phyloP scores from a whole-genome alignment of 2,797 vertebrate species.

The Myiothlypis coronata region DNA sequence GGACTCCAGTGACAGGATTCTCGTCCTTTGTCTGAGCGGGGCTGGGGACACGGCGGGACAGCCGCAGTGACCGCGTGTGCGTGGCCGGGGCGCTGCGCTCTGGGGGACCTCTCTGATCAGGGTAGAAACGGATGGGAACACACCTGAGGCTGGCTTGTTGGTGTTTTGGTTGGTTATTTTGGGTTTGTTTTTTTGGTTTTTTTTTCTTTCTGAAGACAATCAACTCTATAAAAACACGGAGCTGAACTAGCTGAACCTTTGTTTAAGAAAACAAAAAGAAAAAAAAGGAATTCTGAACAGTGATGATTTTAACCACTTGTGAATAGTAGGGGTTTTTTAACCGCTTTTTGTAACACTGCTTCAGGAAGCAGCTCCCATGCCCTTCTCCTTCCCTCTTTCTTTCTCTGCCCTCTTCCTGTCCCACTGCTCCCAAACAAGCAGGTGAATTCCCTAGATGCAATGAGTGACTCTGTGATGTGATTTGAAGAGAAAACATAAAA shows the following conservation, averaged over 20 bases:
- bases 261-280: neutral
- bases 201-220: conserved; percentile 61
- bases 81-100: conserved; percentile 13
- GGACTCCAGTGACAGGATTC: conserved; percentile 94
- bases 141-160: conserved; percentile 32
- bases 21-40: conserved; percentile 91
- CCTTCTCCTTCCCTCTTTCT: conserved; percentile 42
- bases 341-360: conserved; percentile 73
- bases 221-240: conserved; percentile 49
- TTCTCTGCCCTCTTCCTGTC: conserved; percentile 39
- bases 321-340: conserved; percentile 72
- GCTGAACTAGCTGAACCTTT: conserved; percentile 64
- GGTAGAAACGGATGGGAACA: conserved; percentile 61
- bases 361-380: conserved; percentile 62
- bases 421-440: conserved; percentile 56
- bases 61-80: neutral
- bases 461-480: conserved; percentile 33
- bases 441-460: conserved; percentile 57
- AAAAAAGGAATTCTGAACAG: conserved; percentile 44
- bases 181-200: neutral
- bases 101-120: conserved; percentile 56
- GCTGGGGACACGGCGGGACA: neutral
- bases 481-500: conserved; percentile 47
- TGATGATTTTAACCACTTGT: conserved; percentile 68
- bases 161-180: neutral